Evolutionary conservation across 2,888 invertebrate species (phyloP), one percentile per base, ranked within the genome.

Genomic region (Chrysomela aeneicollis): DNA sequence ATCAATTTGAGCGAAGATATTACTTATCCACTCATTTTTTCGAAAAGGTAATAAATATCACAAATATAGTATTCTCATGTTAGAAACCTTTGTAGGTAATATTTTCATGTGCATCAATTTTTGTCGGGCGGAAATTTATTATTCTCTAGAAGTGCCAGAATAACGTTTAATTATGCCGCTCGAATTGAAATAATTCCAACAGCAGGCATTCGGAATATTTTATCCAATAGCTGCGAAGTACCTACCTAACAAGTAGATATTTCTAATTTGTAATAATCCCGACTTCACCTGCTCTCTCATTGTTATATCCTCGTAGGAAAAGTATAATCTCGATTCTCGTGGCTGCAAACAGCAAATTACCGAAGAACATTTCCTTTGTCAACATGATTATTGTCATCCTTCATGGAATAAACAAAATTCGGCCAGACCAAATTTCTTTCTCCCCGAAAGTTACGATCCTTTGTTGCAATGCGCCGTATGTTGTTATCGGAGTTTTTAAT

Each of bases 321-420:
- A 51, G 57, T 57, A 62, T 62, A 62, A 62, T 49, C n/a, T n/a
- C n/a, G n/a, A n/a, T n/a, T n/a, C 46, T 58, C 51, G 17, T 49
- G 37, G 18, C 51, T 57, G 57, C 42, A 58, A 62, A 57, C 51
- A 37, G 47, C 49, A 62, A 62, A 58, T 58, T 58, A 51, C 62
- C 51, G 30, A 51, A 62, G 62, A 58, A 61, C 57, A 51, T 62
- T 62, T 58, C 62, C 62, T 62, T 62, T 62, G 50, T 51, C 57
- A 46, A 51, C 51, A 32, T 62, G 57, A 62, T 62, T 62, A 62
- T 57, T 62, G 62, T 62, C 58, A 57, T 57, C 57, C 51, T 50
- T 50, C 35, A 62, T 42, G 15, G 42, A 58, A 57, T 62, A 58
- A 57, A 55, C 61, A 52, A 53, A 61, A 54, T 61, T 5, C 26